Evolutionary conservation across 2,888 invertebrate genomes (phyloP).

Genomic region (Mythimna impura): DNA sequence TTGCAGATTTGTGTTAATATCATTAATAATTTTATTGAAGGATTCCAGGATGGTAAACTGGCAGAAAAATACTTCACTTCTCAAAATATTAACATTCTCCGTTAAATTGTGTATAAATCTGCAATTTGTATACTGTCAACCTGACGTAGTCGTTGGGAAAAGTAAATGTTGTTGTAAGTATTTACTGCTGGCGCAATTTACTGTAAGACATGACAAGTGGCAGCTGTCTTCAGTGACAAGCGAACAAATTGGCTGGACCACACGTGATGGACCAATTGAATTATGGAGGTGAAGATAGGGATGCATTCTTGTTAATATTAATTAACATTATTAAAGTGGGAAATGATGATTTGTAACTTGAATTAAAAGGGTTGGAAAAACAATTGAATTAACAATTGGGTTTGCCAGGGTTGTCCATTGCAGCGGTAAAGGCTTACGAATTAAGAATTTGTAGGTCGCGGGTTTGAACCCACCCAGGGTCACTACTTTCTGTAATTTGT

Average conservation of each 20-base stretch:
- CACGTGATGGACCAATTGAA: constrained; percentile 40
- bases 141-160: constrained; percentile 27
- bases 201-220: constrained; percentile 67
- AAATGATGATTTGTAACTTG: neutral
- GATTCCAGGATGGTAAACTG: neutral
- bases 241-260: constrained; percentile 54
- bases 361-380: neutral
- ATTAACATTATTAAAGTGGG: neutral
- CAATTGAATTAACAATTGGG: neutral
- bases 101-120: constrained; percentile 3
- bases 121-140: constrained; percentile 9
- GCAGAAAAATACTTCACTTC: neutral
- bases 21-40: neutral
- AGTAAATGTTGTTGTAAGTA: constrained; percentile 43
- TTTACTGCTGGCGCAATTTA: constrained; percentile 57
- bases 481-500: too few relatives aligned
- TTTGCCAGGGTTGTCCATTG: too few relatives aligned
- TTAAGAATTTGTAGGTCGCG: too few relatives aligned
- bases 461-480: too few relatives aligned
- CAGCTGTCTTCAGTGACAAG: constrained; percentile 63
- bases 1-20: neutral
- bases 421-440: too few relatives aligned
- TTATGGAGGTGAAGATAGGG: constrained; percentile 16
- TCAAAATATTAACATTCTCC: neutral
- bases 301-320: constrained; percentile 1